Evolutionary conservation across 2,797 vertebrate genomes (phyloP), one percentile per base, ranked within the genome.

Genomic region (Oreortyx pictus): DNA sequence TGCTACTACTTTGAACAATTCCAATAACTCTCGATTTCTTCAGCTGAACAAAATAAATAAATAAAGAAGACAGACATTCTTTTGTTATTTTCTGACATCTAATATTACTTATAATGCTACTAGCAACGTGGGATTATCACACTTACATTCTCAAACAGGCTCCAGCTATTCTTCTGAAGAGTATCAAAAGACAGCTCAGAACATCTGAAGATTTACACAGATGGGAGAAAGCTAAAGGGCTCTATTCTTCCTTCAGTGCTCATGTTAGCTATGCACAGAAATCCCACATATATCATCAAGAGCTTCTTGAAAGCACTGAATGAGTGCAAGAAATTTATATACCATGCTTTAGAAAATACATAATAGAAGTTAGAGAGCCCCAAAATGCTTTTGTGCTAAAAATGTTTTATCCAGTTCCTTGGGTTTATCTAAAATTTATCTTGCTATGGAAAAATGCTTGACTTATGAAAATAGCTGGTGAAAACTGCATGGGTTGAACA

Each of bases 61-160:
- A 11, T 18, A 16, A 29, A 43, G 33, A 29, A 67, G 24, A 8
- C 29, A 43, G 10, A n/a, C 31, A 82, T 39, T 13, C 27, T 73
- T 95, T 90, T 93, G 80, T 94, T 95, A 85, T 79, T 57, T 81
- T 91, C 59, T 89, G 88, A 94, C 84, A 89, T 88, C 93, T 82
- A 87, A 83, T 87, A 83, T 89, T 90, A 66, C 88, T 88, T 90
- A 75, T 52, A 91, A 46, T 88, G 92, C 86, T 89, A 66, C 70
- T 82, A 72, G 81, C 76, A 91, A 93, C 92, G 78, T 75, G 75
- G 62, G 84, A 92, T 92, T 96, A 93, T 68, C 74, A 72, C 44
- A 66, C 62, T 93, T 85, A 80, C 92, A 94, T 91, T 91, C 94
- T 92, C 56, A 84, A 54, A 79, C 56, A 59, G 41, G 74, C 59